These are phyloP conservation scores for Cyprinodon brontotheroides DNA, from an alignment of 2,113 vertebrate genomes.

Conservation along the genomic window DNA sequence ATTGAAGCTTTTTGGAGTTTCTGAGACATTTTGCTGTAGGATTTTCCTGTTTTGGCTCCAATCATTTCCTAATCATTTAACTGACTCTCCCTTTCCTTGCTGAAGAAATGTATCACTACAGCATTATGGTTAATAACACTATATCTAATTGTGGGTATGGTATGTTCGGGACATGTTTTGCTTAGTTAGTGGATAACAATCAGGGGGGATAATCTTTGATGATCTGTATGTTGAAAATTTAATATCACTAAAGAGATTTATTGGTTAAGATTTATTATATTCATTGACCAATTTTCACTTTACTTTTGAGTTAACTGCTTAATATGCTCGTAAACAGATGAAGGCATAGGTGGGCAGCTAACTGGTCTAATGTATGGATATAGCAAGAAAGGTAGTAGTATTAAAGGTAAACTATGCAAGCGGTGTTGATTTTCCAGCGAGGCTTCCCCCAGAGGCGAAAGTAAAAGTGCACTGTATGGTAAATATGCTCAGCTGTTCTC, in stretches of 20 bases:
- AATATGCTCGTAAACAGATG: too few species aligned
- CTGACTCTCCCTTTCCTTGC: not conserved
- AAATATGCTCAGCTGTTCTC: too few species aligned
- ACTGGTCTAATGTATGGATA: not conserved
- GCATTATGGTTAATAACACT: not conserved
- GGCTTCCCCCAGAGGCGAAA: too few species aligned
- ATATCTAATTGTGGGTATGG: not conserved
- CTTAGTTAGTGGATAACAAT: too few species aligned
- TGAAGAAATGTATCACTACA: not conserved
- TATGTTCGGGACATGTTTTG: not conserved
- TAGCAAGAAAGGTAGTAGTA: not conserved
- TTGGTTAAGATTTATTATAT: not conserved
- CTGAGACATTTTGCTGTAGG: not conserved
- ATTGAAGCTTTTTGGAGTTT: not conserved
- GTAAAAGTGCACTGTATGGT: too few species aligned
- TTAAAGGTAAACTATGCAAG: too few species aligned
- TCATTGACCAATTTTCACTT: not conserved
- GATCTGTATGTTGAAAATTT: not conserved
- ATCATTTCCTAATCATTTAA: not conserved
- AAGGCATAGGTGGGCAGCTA: not conserved
- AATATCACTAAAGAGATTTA: not conserved
- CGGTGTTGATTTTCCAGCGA: too few species aligned
- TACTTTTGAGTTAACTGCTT: not conserved
- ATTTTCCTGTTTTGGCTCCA: not conserved
- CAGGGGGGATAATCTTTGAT: too few species aligned